A percentile compares a stretch with the other conserved stretches of the same genome.
These are phyloP conservation scores for crab-eating macaque (Macaca fascicularis) DNA, from an alignment of 2,113 vertebrate species.

Conservation along the genomic window T2T-MFA8v1.1 NC_088386.1:107477001-107477500, in stretches of 20 bases:
- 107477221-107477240: not conserved
- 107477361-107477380: not conserved
- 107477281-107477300: not conserved
- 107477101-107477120: slow-evolving; percentile 31
- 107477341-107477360: not conserved
- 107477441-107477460: not conserved
- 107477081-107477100: not conserved
- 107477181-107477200: not conserved
- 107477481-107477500: not conserved
- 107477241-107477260: not conserved
- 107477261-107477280: not conserved
- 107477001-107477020: not conserved
- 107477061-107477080: not conserved
- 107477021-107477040: not conserved
- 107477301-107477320: not conserved
- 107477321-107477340: not conserved
- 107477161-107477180: not conserved
- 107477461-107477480: not conserved
- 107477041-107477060: not conserved
- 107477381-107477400: not conserved
- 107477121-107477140: not conserved
- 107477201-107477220: not conserved
- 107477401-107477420: slow-evolving; percentile 75
- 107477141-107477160: not conserved
- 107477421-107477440: slow-evolving; percentile 51